These are phyloP conservation scores for Eudorcas thomsonii DNA, from an alignment of 2,113 vertebrate genomes.

Conservation along the genomic window DNA sequence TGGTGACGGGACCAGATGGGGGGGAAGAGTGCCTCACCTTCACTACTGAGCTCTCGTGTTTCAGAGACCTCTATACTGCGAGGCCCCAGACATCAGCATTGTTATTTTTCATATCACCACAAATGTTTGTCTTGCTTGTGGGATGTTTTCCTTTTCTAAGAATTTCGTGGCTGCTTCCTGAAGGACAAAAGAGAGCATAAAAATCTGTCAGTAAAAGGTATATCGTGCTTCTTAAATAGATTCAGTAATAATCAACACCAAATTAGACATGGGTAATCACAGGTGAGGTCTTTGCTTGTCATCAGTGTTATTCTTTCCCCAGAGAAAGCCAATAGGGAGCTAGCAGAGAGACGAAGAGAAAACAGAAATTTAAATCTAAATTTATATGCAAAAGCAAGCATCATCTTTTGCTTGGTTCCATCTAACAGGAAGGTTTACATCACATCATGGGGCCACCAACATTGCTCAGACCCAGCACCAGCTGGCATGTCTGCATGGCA, in stretches of 20 bases:
- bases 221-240: not conserved
- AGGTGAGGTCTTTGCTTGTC: not conserved
- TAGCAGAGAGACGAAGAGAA: not conserved
- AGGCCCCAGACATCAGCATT: not conserved
- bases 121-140: not conserved
- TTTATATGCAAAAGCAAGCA: not conserved
- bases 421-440: not conserved
- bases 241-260: constrained; percentile 22
- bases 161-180: not conserved
- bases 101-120: not conserved
- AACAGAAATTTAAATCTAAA: not conserved
- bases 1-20: not conserved
- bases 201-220: not conserved
- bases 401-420: not conserved
- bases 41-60: not conserved
- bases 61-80: not conserved
- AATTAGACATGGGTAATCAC: constrained; percentile 2
- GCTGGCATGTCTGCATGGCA: not conserved
- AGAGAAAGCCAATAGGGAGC: not conserved
- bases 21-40: not conserved
- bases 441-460: not conserved
- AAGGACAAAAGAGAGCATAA: not conserved
- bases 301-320: not conserved
- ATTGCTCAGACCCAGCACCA: accelerated
- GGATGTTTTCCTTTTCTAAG: not conserved